Evolutionary conservation across 1,140 invertebrate genomes (phyloP), one percentile per base, ranked within the genome.

Genomic region (Propsilocerus akamusi): DNA sequence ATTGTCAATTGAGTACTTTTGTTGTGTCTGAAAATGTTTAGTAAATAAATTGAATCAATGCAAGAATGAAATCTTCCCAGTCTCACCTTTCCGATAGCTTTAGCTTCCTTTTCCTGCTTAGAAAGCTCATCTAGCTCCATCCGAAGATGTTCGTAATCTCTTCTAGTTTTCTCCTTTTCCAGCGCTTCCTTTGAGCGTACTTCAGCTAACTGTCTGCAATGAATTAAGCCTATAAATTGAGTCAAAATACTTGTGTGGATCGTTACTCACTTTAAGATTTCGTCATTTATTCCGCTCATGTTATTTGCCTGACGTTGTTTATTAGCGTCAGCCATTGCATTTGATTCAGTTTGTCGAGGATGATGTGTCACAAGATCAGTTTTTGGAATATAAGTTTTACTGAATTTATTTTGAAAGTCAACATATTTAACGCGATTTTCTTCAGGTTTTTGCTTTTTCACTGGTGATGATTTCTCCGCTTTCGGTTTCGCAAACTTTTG

Each of bases 331-430:
- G 25, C 10, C 20, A 23, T 55, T 26, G 30, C 25, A 37, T 46
- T 25, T 26, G 11, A 25, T 37, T 37, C 10, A 17, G 49, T 12
- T 30, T 53, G 26, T 51, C 24, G 12, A 49, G n/a, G n/a, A n/a
- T 54, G 22, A 32, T 25, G 0, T 37, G 47, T 46, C 20, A 23
- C 48, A 26, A 11, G 47, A 22, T 51, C 14, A 24, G 52, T 37
- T 41, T 0, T 17, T 51, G n/a, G n/a, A 17, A 46, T 14, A 50
- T 56, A 65, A 28, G 49, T 59, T n/a, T 51, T 54, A 25, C 55
- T 25, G 47, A 67, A 67, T 11, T 51, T 51, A 0, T 48, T 5
- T 14, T 52, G 14, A 5, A 48, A 56, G 52, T 64, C 55, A 26
- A 56, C 49, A 26, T 34, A 57, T 6, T 63, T 63, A 34, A 64